Percentiles rank a stretch among this genome's conserved stretches.
phyloP scores from a whole-genome alignment of 2,113 vertebrate genomes.

The Salvelinus fontinalis region DNA sequence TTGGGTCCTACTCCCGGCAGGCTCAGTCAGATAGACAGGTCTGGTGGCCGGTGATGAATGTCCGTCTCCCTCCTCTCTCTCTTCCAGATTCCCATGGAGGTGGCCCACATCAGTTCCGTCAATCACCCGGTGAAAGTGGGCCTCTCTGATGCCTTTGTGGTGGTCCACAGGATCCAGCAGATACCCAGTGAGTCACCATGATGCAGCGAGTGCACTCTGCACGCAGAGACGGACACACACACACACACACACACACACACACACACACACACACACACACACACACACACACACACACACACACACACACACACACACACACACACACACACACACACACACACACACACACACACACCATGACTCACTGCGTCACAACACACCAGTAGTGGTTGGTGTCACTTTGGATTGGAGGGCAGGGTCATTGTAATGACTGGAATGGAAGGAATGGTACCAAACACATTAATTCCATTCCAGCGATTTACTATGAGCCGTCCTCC shows the following conservation, averaged over 20 bases:
- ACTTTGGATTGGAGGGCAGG: too few species aligned
- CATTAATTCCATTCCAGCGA: too few species aligned
- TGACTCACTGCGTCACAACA: too few species aligned
- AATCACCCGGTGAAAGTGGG: slow-evolving; percentile 98
- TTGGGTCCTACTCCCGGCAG: slow-evolving; percentile 8
- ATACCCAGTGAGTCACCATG: slow-evolving; percentile 90
- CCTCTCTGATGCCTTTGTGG: slow-evolving; percentile 96
- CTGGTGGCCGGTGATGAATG: slow-evolving; percentile 26
- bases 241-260: neutral
- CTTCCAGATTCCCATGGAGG: slow-evolving; percentile 89
- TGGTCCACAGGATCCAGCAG: slow-evolving; percentile 96
- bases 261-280: too few species aligned
- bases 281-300: neutral
- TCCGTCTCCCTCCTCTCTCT: neutral
- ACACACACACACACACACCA: too few species aligned
- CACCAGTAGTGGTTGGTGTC: too few species aligned
- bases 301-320: neutral
- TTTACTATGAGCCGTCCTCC: too few species aligned
- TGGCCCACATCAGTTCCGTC: slow-evolving; percentile 92
- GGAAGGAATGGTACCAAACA: too few species aligned
- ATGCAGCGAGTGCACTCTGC: neutral
- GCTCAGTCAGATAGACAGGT: neutral
- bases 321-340: neutral
- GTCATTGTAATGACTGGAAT: too few species aligned
- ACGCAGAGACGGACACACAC: neutral